phyloP scores from a whole-genome alignment of 2,888 invertebrate species.

The Xiphydria camelus region DNA sequence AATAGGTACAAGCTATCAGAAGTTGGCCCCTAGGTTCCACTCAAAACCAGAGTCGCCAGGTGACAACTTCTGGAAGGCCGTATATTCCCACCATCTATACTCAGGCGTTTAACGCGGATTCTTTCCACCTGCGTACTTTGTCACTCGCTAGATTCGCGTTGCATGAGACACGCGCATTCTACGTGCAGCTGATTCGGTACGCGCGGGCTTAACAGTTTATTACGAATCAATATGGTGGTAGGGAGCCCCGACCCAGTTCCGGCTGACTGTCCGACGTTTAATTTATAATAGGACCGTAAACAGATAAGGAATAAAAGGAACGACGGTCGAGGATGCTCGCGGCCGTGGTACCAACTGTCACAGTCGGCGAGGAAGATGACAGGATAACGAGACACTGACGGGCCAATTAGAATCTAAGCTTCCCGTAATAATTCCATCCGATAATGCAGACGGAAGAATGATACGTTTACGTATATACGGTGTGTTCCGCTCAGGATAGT shows the following conservation, averaged over 20 bases:
- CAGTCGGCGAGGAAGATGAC: conserved; percentile 33
- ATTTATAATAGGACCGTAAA: conserved; percentile 27
- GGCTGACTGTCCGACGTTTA: conserved; percentile 40
- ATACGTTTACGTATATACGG: neutral
- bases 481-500: too few species aligned
- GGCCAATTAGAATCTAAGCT: conserved; percentile 52
- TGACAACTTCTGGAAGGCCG: too few species aligned
- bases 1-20: too few species aligned
- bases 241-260: conserved; percentile 1
- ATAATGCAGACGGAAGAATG: conserved; percentile 17
- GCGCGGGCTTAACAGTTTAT: conserved; percentile 2
- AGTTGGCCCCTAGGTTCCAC: too few species aligned
- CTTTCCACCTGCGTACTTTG: too few species aligned
- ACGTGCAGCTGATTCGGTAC: too few species aligned
- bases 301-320: neutral
- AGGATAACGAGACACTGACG: conserved; percentile 52
- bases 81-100: too few species aligned
- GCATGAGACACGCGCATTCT: conserved; percentile 41
- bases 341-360: conserved; percentile 47
- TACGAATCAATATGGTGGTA: neutral
- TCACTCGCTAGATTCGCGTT: too few species aligned
- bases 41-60: too few species aligned
- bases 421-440: conserved; percentile 38
- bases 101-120: too few species aligned
- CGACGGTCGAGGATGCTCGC: conserved; percentile 9